Evolutionary conservation across 2,113 vertebrate genomes (phyloP).

Genomic region (Proteles cristata): DNA sequence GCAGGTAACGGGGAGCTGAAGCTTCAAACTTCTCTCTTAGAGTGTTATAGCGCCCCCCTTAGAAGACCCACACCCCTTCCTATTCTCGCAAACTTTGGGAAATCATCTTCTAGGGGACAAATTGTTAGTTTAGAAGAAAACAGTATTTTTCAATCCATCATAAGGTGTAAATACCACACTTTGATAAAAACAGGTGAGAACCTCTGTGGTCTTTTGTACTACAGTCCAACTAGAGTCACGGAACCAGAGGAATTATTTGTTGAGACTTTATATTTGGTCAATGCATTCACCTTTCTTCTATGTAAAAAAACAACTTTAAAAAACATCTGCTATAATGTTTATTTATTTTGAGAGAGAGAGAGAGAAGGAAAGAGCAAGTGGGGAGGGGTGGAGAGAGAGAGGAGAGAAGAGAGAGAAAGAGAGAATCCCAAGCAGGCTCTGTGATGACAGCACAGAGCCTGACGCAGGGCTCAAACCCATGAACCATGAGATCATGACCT

Average conservation of each 20-base stretch:
- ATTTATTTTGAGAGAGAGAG: too few relatives aligned
- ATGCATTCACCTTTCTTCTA: not conserved
- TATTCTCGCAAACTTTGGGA: not conserved
- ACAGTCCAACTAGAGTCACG: not conserved
- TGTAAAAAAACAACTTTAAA: not conserved
- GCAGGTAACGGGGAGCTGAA: not conserved
- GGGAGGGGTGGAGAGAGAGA: too few relatives aligned
- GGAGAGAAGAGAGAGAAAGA: too few relatives aligned
- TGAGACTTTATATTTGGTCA: not conserved
- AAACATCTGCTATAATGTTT: too few relatives aligned
- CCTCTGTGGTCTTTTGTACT: not conserved
- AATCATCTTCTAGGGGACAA: not conserved
- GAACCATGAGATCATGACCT: too few relatives aligned
- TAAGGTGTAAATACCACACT: not conserved
- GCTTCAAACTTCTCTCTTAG: not conserved
- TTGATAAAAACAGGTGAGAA: not conserved
- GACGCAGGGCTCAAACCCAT: too few relatives aligned
- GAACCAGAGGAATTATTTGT: not conserved
- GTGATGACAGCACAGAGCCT: too few relatives aligned
- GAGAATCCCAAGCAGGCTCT: too few relatives aligned
- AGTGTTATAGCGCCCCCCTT: not conserved
- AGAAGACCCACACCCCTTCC: not conserved
- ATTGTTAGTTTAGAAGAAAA: not conserved
- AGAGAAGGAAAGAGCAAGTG: too few relatives aligned
- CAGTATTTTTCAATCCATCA: not conserved